Conservation (phyloP, 2,113 vertebrate species). For the Brevimyrus niger region DNA sequence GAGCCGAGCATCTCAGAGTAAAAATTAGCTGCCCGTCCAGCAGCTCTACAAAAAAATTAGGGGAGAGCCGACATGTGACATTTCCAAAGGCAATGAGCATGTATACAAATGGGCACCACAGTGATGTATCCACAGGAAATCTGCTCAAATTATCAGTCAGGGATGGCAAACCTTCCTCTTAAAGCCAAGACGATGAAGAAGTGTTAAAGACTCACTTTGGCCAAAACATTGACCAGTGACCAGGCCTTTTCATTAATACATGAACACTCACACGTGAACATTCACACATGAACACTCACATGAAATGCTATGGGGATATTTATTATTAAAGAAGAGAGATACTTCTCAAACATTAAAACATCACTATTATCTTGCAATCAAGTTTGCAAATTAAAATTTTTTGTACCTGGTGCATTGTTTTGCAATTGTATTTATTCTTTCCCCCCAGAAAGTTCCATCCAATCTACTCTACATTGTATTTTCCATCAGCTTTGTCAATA, state of each 20-base stretch:
- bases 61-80: neutral
- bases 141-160: neutral
- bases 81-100: neutral
- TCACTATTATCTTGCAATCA: neutral
- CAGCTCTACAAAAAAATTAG: conserved; percentile 1
- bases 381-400: no score
- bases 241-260: neutral
- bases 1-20: neutral
- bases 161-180: neutral
- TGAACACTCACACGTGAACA: neutral
- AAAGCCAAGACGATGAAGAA: neutral
- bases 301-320: neutral
- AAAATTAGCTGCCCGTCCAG: neutral
- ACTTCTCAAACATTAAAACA: neutral
- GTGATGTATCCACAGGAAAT: neutral
- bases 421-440: neutral
- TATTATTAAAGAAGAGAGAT: neutral
- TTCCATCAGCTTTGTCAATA: neutral
- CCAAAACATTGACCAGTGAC: neutral
- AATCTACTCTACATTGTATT: neutral
- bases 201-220: neutral
- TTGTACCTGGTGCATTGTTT: neutral
- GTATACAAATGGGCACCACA: neutral
- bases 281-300: neutral
- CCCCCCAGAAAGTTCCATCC: neutral